Evolutionary conservation across 1,140 invertebrate species (phyloP).

Genomic region (Drosophila elegans): DNA sequence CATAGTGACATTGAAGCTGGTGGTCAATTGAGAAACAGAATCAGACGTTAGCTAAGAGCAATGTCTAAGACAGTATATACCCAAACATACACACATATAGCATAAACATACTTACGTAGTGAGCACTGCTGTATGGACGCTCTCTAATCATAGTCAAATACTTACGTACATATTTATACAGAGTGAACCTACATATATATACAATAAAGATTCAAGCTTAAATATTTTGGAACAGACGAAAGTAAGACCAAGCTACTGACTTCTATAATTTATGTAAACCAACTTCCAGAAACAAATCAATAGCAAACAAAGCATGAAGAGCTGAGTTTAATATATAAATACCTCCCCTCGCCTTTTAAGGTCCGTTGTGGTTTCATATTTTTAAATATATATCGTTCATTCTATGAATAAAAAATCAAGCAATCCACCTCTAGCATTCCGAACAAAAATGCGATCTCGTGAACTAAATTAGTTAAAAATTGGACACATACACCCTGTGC

Average conservation of each 20-base stretch:
- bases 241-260: conserved; percentile 43
- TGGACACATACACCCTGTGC: no score
- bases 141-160: conserved; percentile 67
- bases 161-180: conserved; percentile 33
- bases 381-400: background rate
- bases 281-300: conserved; percentile 52
- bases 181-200: conserved; percentile 20
- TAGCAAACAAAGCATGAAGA: conserved; percentile 1
- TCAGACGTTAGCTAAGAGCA: conserved; percentile 76
- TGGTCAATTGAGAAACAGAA: conserved; percentile 36
- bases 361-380: background rate
- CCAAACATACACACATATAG: conserved; percentile 24
- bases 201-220: conserved; percentile 10
- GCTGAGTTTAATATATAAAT: background rate
- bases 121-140: conserved; percentile 64
- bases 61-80: conserved; percentile 36
- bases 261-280: conserved; percentile 24
- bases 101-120: conserved; percentile 43
- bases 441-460: no score
- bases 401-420: no score
- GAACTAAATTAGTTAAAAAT: no score
- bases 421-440: no score
- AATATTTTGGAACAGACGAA: conserved; percentile 30
- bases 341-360: background rate
- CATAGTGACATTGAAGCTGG: conserved; percentile 1